Conservation (phyloP, 2,888 invertebrate genomes). For the Germaria angustata region DNA sequence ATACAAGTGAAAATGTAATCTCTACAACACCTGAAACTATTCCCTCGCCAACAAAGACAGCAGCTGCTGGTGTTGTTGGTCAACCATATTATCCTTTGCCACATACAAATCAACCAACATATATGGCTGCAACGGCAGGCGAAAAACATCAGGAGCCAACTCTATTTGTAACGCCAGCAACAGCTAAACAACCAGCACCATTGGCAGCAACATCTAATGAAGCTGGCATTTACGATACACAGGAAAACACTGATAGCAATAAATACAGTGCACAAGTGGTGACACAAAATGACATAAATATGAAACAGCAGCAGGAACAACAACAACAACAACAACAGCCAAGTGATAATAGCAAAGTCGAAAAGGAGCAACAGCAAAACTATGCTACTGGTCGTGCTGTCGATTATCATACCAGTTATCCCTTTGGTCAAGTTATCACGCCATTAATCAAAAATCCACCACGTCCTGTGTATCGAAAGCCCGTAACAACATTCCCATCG, state of each 20-base stretch:
- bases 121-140: constrained; percentile 24
- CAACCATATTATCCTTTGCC: constrained; percentile 59
- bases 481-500: constrained; percentile 40
- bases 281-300: constrained; percentile 58
- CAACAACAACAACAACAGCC: constrained; percentile 52
- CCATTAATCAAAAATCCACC: constrained; percentile 72
- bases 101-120: constrained; percentile 58
- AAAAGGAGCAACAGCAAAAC: constrained; percentile 53
- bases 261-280: constrained; percentile 55
- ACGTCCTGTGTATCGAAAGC: constrained; percentile 57
- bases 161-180: constrained; percentile 64
- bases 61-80: constrained; percentile 17
- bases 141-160: constrained; percentile 44
- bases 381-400: constrained; percentile 77
- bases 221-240: constrained; percentile 43
- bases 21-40: constrained; percentile 68
- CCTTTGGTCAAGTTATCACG: constrained; percentile 76
- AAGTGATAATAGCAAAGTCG: constrained; percentile 57
- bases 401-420: constrained; percentile 74
- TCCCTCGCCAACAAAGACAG: constrained; percentile 37
- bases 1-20: constrained; percentile 75
- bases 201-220: constrained; percentile 48
- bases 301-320: constrained; percentile 54
- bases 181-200: constrained; percentile 18
- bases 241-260: constrained; percentile 34